These are phyloP conservation scores for Leucophenga montana DNA, from an alignment of 2,888 invertebrate species.

Conservation along the genomic window DNA sequence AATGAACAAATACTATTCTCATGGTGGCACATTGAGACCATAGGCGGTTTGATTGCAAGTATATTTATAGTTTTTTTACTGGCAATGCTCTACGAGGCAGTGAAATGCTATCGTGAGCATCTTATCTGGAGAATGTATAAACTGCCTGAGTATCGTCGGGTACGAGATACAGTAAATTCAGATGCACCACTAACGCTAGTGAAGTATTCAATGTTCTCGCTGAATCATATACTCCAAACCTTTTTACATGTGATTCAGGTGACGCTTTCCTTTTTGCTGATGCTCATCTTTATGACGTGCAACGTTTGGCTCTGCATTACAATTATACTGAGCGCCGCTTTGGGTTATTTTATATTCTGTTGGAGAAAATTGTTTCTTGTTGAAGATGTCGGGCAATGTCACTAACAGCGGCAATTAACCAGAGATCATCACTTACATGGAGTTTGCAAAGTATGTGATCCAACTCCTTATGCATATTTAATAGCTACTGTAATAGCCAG, in stretches of 20 bases:
- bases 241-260: no score
- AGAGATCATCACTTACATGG: no score
- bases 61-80: conserved; percentile 93
- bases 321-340: conserved; percentile 86
- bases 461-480: no score
- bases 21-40: conserved; percentile 84
- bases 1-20: conserved; percentile 85
- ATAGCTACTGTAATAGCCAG: no score
- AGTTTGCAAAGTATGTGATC: no score
- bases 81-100: conserved; percentile 94
- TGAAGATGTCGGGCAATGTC: background rate
- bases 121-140: conserved; percentile 91
- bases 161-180: conserved; percentile 76
- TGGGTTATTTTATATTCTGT: conserved; percentile 81
- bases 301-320: conserved; percentile 91
- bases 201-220: conserved; percentile 42
- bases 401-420: no score
- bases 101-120: conserved; percentile 82
- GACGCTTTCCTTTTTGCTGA: background rate
- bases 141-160: conserved; percentile 85
- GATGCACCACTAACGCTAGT: conserved; percentile 77
- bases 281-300: conserved; percentile 89
- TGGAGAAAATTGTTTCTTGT: background rate
- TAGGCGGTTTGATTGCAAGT: conserved; percentile 88
- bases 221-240: no score